Base-by-base conservation (phyloP, 2,888 invertebrate species). In the Plagiodera versicolora region DNA sequence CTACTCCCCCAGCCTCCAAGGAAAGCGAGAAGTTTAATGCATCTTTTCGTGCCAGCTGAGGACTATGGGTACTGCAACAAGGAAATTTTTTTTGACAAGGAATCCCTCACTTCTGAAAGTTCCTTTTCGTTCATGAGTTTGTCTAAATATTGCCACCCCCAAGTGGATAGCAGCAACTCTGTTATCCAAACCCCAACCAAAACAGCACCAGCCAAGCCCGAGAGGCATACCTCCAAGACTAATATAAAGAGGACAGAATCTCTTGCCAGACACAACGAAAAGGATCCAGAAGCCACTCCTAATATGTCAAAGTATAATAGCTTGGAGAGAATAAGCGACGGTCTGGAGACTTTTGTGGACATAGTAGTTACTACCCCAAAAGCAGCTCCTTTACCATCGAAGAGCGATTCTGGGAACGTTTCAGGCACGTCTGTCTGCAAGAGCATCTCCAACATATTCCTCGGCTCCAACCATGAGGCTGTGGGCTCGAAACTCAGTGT, bases 1-100 rank as follows among this genome's bases (percentile, higher is more conserved):
- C 84, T 93, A 58, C 84, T 91, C 55, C 92, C 93, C 0, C 91
- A 91, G 75, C 92, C 93, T 49, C 92, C 92, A 0, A 83, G 91
- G 67, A 88, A 89, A 76, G 84, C 90, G 0, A 85, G 88, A 58
- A 91, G 90, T 56, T 77, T 91, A 53, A 84, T 89, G 2, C 90
- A 90, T 77, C 80, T 90, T 50, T 87, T 88, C 71, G 82, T 86
- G 47, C 85, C 86, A 64, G 82, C 85, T 2, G 84, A 84, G 16
- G 89, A 89, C 70, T 79, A 77, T 68, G 68, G 79, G 54, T 79
- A 76, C 57, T 74, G 71, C 24, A 76, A 84, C 77, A 76, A 85
- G 81, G 77, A 84, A 81, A 67, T 85, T 61, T 81, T 80, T 64
- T 83, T 82, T 65, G 83, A 83, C 62, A 86, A 85, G 62, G 85